Base-by-base conservation (phyloP, 2,888 invertebrate species). In the Tenthredo amoena region DNA sequence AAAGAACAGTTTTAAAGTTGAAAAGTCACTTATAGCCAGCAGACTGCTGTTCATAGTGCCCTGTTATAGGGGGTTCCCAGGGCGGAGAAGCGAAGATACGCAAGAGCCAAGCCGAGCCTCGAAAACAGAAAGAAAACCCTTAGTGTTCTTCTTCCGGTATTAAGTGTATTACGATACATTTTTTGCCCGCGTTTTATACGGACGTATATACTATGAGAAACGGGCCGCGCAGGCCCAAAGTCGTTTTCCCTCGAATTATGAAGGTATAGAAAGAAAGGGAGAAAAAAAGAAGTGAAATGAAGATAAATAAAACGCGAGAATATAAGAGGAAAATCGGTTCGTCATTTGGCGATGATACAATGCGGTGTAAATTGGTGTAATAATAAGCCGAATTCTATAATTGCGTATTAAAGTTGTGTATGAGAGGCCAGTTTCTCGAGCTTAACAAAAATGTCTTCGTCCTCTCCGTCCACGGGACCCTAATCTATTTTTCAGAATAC, bases 401-500 rank as follows among this genome's bases (percentile, higher is more conserved):
- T 62, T 62, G 12, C 12, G 10, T 21, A 26, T 62, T 62, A 7
- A n/a, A 62, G 26, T 62, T 62, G 62, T 26, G 10, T 55, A 10
- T 7, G 62, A 62, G 62, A 26, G 62, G 9, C 62, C 55, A 55
- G n/a, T 21, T 62, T 62, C 62, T 62, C 26, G 62, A 26, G 62
- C 62, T 62, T 62, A 62, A 12, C 26, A 62, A 55, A 26, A 12
- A 26, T 26, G 87, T 89, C 89, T 92, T 90, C 90, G 92, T 89
- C 88, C 91, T 92, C 92, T 92, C 92, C 92, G 92, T 91, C 91
- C 89, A 90, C 89, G 92, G 92, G 90, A 91, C 91, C 93, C 93
- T 91, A 87, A 92, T 93, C 93, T 93, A 93, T 93, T 93, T 93
- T 93, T 93, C 93, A 93, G 92, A 93, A 92, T 93, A 93, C 91